Percentiles rank a stretch among this genome's conserved stretches.
Conservation (phyloP, 2,888 invertebrate species). For the Timema podura region DNA sequence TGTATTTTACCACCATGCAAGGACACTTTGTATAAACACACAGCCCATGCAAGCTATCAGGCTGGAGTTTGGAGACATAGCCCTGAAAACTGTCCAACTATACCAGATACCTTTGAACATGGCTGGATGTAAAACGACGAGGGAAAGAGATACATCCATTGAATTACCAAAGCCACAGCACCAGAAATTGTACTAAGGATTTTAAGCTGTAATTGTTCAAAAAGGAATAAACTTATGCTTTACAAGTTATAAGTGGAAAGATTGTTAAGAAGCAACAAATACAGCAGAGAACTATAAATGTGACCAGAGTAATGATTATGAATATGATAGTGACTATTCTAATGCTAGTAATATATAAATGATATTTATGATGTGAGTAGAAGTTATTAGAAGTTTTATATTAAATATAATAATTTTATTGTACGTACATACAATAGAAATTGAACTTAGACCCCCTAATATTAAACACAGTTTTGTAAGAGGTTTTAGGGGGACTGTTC, state of each 20-base stretch:
- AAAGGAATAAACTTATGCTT: neutral
- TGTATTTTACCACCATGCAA: neutral
- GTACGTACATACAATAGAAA: neutral
- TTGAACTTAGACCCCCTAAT: neutral
- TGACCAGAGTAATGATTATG: neutral
- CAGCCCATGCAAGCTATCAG: constrained; percentile 3
- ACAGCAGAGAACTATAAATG: neutral
- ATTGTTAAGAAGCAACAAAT: neutral
- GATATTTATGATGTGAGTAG: neutral
- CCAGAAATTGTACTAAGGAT: neutral
- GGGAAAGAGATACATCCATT: neutral
- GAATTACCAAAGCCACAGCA: neutral
- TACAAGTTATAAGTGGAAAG: neutral
- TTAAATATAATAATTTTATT: neutral
- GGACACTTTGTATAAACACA: constrained; percentile 2
- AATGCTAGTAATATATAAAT: neutral
- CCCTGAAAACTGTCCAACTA: neutral
- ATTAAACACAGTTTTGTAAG: neutral
- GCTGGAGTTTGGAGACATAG: constrained; percentile 5
- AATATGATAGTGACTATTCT: constrained; percentile 10
- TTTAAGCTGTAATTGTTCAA: neutral
- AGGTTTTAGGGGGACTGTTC: neutral
- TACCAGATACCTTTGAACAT: neutral
- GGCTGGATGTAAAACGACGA: constrained; percentile 1
- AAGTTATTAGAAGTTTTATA: neutral